These are phyloP conservation scores for human (Homo sapiens) DNA, from an alignment of 2,113 vertebrate species.

Conservation along the genomic window GRCh38 chr18:49892501-49893000, in stretches of 20 bases:
- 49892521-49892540: neutral
- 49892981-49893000: neutral
- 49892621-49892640: neutral
- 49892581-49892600: neutral
- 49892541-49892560: conserved; percentile 11
- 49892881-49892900: neutral
- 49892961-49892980: neutral
- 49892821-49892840: neutral
- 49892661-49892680: neutral
- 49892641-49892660: neutral
- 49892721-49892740: neutral
- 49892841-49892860: neutral
- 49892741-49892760: neutral
- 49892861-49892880: neutral
- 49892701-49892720: too few relatives aligned
- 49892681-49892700: too few relatives aligned
- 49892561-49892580: neutral
- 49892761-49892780: neutral
- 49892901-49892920: neutral
- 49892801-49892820: neutral
- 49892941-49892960: neutral
- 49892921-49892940: neutral
- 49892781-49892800: neutral
- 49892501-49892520: neutral
- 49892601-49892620: neutral